Conservation (phyloP, 2,113 vertebrate species). For the Genyomyrus donnyi region DNA sequence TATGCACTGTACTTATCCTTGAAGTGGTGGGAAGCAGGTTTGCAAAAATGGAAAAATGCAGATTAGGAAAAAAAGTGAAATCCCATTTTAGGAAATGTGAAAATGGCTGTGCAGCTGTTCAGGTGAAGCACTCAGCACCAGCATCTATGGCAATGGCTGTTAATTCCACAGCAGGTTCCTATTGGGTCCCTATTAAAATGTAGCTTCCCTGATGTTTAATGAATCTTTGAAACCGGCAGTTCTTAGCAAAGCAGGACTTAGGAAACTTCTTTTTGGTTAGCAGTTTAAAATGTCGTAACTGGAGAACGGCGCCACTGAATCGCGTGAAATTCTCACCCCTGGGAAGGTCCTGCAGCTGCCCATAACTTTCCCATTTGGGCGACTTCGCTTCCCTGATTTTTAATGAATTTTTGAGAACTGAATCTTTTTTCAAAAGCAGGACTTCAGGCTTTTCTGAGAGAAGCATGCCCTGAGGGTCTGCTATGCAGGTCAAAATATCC, state of each 20-base stretch:
- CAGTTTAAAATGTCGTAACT: background rate
- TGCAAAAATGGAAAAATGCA: background rate
- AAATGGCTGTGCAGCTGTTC: background rate
- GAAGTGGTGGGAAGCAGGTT: background rate
- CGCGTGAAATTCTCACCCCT: background rate
- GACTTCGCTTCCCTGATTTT: background rate
- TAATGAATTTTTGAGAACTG: background rate
- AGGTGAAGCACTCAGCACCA: background rate
- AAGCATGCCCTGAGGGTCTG: background rate
- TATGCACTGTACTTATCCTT: background rate
- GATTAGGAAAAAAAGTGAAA: background rate
- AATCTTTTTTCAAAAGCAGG: background rate
- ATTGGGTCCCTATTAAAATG: background rate
- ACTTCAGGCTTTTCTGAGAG: background rate
- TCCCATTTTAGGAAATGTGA: background rate
- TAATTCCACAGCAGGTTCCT: background rate
- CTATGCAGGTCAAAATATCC: background rate
- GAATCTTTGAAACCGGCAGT: background rate
- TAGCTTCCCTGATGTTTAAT: background rate
- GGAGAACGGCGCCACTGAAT: background rate
- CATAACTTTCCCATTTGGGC: background rate
- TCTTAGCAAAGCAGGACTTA: background rate
- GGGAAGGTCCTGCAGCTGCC: background rate
- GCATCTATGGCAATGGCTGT: background rate
- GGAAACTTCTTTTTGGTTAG: background rate